Evolutionary conservation across 1,140 invertebrate genomes (phyloP), one percentile per base, ranked within the genome.

Genomic region (Gonioctena quinquepunctata): DNA sequence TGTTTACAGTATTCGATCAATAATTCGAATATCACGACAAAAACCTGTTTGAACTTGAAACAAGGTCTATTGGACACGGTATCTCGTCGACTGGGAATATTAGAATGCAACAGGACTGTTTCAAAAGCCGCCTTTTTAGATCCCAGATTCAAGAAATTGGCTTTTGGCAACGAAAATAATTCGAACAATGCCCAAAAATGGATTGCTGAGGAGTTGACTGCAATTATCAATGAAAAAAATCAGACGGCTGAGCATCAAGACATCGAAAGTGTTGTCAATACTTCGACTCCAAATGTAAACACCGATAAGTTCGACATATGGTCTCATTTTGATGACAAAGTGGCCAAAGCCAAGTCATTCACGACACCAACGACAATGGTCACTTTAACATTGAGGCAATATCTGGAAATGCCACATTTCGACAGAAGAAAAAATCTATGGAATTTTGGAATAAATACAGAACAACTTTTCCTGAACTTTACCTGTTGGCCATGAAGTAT

Each of bases 121-220:
- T 11, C 74, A 56, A 78, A 76, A 67, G 70, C 74, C 48, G 76
- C 77, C 5, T 76, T 80, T 64, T 33, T 80, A 27, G 79, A 80
- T 68, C 77, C 80, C 8, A 72, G 79, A 49, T 80, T 77, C 69
- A 79, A 80, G 64, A 76, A 79, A 73, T 49, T 65, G 66, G n/a
- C 16, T 2, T 64, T 64, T 64, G 42, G 18, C 28, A 21, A 23
- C 13, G 49, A 65, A 6, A n/a, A 56, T 23, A 54, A 66, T 33
- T n/a, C 19, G 26, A 27, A 66, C n/a, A 25, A 1, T 23, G 64
- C 25, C 50, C 23, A 56, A 56, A 54, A 66, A 66, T 56, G 49
- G 27, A 50, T 56, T 2, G 28, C 50, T 52, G 64, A 66, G 23
- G 64, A 54, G 50, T 18, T 66, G n/a, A 54, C 52, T 26, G 18